Base-by-base conservation (phyloP, 2,888 invertebrate species). In the Pelosia muscerda region DNA sequence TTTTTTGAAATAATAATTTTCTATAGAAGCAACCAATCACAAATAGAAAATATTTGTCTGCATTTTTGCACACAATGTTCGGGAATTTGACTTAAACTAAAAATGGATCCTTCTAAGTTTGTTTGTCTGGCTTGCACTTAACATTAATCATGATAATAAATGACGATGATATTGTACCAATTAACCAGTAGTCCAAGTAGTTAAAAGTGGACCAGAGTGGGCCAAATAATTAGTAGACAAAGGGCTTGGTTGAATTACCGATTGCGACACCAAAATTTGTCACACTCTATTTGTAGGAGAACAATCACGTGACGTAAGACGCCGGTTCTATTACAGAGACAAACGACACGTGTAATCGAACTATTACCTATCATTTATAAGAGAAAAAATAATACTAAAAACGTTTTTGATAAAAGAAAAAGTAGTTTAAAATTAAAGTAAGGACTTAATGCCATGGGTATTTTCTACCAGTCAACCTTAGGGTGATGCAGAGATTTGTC, bases 271-370 rank as follows among this genome's bases (percentile, higher is more conserved):
- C 8, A 49, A 9, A 49, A 49, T n/a, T 49, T 49, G 49, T 49
- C 49, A n/a, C 49, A 49, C n/a, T 49, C 49, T 49, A 49, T 49
- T 49, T 49, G 49, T n/a, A n/a, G 49, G n/a, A n/a, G 49, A 49
- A 49, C 49, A 49, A 49, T 49, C 49, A n/a, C 49, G 49, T 49
- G 49, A 49, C 19, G 49, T 49, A 49, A 49, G 8, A 49, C 22
- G 38, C 73, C 66, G 72, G 71, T 75, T 71, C 19, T 68, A 34
- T 60, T 10, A 2, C 23, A 38, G 23, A 23, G 25, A 38, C 34
- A 58, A 22, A n/a, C 31, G 19, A 42, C 42, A 19, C 19, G 42
- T 42, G 42, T 42, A 2, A 19, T 42, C 6, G 15, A 19, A 19
- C 19, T 42, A 42, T 15, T 42, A 38, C 38, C 15, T 34, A 38